A percentile compares a stretch with the other conserved stretches of the same genome.
Conservation (phyloP, 2,113 vertebrate species). For the Brachyhypopomus gauderio region DNA sequence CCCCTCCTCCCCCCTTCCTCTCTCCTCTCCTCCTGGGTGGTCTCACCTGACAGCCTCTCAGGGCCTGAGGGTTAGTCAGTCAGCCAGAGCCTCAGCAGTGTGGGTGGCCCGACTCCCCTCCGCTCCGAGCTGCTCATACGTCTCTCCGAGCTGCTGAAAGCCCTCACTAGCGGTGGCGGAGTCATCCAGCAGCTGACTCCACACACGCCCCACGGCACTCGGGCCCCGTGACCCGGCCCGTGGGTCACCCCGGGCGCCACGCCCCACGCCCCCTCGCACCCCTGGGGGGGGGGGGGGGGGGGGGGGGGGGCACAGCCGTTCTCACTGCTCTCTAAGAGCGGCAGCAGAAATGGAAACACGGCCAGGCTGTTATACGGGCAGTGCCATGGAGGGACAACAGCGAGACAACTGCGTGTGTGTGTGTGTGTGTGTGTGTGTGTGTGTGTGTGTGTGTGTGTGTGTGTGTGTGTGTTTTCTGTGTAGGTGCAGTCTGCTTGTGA, state of each 20-base stretch:
- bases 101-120: conserved; percentile 57
- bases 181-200: conserved; percentile 43
- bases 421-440: too few species aligned
- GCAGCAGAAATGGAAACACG: too few species aligned
- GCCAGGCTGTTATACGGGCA: too few species aligned
- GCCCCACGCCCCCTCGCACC: background rate
- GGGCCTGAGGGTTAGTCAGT: conserved; percentile 46
- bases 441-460: too few species aligned
- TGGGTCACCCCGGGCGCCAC: background rate
- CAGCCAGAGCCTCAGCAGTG: conserved; percentile 55
- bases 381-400: too few species aligned
- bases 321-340: too few species aligned
- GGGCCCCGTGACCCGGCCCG: conserved; percentile 19
- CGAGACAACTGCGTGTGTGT: too few species aligned
- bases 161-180: background rate
- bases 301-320: background rate
- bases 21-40: conserved; percentile 53
- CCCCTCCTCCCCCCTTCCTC: conserved; percentile 21
- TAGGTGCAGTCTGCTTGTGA: background rate
- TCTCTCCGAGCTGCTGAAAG: conserved; percentile 34
- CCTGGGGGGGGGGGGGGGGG: background rate
- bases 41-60: conserved; percentile 57
- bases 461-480: background rate
- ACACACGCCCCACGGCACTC: conserved; percentile 33
- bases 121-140: background rate